Base-by-base conservation (phyloP, 2,888 invertebrate species). In the Meta bourneti region DNA sequence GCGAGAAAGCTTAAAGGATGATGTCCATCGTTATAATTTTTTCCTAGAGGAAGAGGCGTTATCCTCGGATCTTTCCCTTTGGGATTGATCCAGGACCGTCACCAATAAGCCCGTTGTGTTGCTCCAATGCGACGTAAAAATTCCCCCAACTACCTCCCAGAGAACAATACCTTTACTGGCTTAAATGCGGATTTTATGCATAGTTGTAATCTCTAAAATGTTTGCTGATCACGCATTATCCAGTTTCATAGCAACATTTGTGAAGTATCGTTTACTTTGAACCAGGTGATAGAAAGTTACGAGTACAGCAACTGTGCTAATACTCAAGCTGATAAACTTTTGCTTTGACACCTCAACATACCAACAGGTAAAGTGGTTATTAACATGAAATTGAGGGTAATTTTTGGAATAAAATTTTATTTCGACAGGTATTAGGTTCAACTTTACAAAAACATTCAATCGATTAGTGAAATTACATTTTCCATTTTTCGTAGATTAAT, bases 251-350 rank as follows among this genome's bases (percentile, higher is more conserved):
- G 20, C 16, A 79, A 4, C 54, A 61, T 61, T 79, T 79, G 54
- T 48, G 54, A 61, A 34, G 13, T 69, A 19, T 20, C n/a, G 34
- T 79, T 79, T 79, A 61, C 79, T 69, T 20, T 79, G 16, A 79
- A 13, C 54, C 79, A 79, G 79, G 79, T 79, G 79, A 69, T 9
- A 34, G 0, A 16, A 19, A 6, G 49, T 77, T 49, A 19, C 20
- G 51, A 16, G 7, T 61, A 61, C 61, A 61, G 9, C 61, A 8
- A 16, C 61, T 61, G 61, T 16, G 61, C 61, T 61, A 61, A 61
- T 61, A 61, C 13, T 13, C 5, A 61, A 61, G 5, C 61, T 16
- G 16, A 61, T 16, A 61, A 61, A 61, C 61, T 16, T 34, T 34
- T 61, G 61, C 1, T 61, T 61, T 11, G 61, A 9, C 5, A 61